These are phyloP conservation scores for Strigamia maritima DNA, from an alignment of 2,888 invertebrate species.

Conservation along the genomic window DNA sequence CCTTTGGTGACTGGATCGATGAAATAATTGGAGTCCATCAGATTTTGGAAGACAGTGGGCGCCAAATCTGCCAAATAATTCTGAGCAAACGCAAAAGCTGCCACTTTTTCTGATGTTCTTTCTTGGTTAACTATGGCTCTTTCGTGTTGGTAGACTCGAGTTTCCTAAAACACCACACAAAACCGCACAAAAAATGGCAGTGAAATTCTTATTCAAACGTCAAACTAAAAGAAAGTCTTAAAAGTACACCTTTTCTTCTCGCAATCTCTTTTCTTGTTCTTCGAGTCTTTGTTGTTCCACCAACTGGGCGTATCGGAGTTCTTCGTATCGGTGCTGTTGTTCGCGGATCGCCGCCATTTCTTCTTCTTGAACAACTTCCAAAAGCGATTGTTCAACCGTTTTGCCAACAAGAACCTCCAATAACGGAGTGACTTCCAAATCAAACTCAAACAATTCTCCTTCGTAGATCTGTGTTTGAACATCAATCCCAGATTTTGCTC, in stretches of 20 bases:
- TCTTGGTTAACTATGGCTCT: constrained; percentile 63
- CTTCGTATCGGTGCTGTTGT: constrained; percentile 70
- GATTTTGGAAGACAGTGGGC: constrained; percentile 75
- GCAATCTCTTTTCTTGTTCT: constrained; percentile 69
- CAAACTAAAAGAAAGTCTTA: background rate
- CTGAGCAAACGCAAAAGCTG: constrained; percentile 76
- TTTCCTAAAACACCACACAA: constrained; percentile 56
- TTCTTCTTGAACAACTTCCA: constrained; percentile 89
- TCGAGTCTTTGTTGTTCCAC: constrained; percentile 77
- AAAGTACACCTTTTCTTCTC: constrained; percentile 61
- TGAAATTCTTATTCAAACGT: background rate
- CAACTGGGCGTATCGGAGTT: constrained; percentile 74
- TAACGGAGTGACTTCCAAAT: constrained; percentile 83
- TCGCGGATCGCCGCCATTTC: constrained; percentile 76
- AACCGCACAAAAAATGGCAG: background rate
- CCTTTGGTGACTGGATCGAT: constrained; percentile 63
- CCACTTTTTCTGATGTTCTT: constrained; percentile 76
- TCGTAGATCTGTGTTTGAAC: constrained; percentile 81
- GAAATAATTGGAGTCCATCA: constrained; percentile 67
- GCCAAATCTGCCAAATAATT: constrained; percentile 83
- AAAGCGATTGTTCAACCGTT: constrained; percentile 80
- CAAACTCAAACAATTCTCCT: constrained; percentile 89
- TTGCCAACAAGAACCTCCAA: constrained; percentile 84
- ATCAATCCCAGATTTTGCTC: constrained; percentile 76
- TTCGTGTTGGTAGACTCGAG: constrained; percentile 68